Evolutionary conservation across 2,797 vertebrate genomes (phyloP).

Genomic region (Meda fulgida): DNA sequence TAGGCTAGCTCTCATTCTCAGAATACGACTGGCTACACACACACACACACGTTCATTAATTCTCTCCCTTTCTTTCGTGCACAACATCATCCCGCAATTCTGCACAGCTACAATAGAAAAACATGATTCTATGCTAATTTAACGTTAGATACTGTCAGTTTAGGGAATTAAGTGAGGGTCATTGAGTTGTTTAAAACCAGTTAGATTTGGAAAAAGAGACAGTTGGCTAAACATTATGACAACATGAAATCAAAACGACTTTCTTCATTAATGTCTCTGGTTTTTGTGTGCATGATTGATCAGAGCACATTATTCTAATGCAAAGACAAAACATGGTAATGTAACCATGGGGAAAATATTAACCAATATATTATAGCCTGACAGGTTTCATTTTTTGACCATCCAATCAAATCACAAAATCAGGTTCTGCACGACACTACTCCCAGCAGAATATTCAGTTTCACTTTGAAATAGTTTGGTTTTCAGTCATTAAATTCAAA

Average conservation of each 20-base stretch:
- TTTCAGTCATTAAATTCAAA: background rate
- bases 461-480: background rate
- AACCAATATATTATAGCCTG: background rate
- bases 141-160: background rate
- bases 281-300: background rate
- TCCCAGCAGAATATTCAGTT: background rate
- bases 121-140: background rate
- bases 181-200: background rate
- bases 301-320: background rate
- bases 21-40: constrained; percentile 15
- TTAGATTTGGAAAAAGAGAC: background rate
- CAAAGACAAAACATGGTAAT: background rate
- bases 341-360: background rate
- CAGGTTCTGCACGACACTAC: background rate
- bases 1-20: constrained; percentile 14
- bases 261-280: background rate
- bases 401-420: background rate
- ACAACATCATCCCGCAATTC: background rate
- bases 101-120: constrained; percentile 30
- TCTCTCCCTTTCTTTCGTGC: background rate
- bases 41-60: constrained; percentile 35
- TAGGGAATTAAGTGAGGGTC: background rate
- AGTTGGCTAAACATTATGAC: background rate
- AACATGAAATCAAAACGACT: background rate
- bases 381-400: background rate